Conservation (phyloP, 2,888 invertebrate genomes). For the Spisula solida region DNA sequence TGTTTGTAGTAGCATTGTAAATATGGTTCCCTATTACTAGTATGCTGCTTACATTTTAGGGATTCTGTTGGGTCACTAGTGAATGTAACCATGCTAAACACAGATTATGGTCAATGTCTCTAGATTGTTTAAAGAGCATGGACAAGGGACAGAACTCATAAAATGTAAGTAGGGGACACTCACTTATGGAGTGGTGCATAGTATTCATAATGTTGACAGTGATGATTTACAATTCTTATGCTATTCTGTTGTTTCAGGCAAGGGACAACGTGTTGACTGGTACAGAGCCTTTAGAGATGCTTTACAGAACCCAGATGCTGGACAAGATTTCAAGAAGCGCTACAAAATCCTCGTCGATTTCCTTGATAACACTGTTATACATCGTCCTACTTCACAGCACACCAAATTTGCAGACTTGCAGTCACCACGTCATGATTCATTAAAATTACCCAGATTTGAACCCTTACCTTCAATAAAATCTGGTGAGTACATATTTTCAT, state of each 20-base stretch:
- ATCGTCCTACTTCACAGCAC: constrained; percentile 80
- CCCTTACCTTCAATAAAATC: constrained; percentile 79
- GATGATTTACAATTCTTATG: not conserved
- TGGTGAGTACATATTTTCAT: not conserved
- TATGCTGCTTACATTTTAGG: too few relatives aligned
- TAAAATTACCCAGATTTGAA: constrained; percentile 78
- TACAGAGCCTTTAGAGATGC: constrained; percentile 82
- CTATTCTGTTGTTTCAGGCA: constrained; percentile 72
- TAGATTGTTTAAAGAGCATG: too few relatives aligned
- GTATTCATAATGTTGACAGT: too few relatives aligned
- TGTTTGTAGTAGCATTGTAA: too few relatives aligned
- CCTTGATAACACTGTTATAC: constrained; percentile 85
- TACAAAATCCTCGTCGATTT: constrained; percentile 84
- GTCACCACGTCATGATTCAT: constrained; percentile 32
- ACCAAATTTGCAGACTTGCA: constrained; percentile 75
- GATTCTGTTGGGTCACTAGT: too few relatives aligned
- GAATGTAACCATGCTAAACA: too few relatives aligned
- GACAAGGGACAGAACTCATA: too few relatives aligned
- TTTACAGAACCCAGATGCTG: constrained; percentile 80
- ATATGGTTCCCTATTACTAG: too few relatives aligned
- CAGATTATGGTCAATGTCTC: too few relatives aligned
- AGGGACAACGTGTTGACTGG: constrained; percentile 82
- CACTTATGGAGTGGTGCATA: too few relatives aligned
- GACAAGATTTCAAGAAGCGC: constrained; percentile 75
- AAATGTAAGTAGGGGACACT: too few relatives aligned